These are phyloP conservation scores for Rhopalosiphum padi DNA, from an alignment of 1,140 invertebrate species.

Conservation along the genomic window DNA sequence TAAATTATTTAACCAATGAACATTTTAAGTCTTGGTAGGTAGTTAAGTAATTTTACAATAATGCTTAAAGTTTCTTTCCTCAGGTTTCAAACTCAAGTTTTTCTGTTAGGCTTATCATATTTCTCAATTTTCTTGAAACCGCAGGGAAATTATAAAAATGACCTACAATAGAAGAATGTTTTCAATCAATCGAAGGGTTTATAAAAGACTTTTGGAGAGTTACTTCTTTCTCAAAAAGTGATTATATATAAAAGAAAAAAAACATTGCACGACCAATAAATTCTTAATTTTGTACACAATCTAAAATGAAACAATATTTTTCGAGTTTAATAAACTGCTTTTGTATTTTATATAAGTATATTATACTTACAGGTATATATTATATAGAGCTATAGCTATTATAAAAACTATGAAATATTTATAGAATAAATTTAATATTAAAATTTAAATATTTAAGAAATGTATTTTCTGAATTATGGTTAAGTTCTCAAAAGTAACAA, in stretches of 20 bases:
- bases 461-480: neutral
- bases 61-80: neutral
- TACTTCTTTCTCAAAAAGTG: conserved; percentile 1
- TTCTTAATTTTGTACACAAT: conserved; percentile 10
- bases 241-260: neutral
- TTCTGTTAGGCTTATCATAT: neutral
- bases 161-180: neutral
- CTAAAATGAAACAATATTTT: neutral
- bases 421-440: neutral
- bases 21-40: neutral
- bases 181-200: neutral
- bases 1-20: neutral
- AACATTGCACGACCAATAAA: neutral
- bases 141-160: neutral
- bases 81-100: neutral
- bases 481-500: neutral
- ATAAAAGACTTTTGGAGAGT: neutral
- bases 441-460: neutral
- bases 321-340: neutral
- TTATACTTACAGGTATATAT: no score
- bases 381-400: neutral
- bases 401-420: neutral
- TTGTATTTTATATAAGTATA: neutral
- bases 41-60: neutral
- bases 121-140: conserved; percentile 3